phyloP scores from a whole-genome alignment of 2,113 vertebrate species.

The Emydura subglobosa region DNA sequence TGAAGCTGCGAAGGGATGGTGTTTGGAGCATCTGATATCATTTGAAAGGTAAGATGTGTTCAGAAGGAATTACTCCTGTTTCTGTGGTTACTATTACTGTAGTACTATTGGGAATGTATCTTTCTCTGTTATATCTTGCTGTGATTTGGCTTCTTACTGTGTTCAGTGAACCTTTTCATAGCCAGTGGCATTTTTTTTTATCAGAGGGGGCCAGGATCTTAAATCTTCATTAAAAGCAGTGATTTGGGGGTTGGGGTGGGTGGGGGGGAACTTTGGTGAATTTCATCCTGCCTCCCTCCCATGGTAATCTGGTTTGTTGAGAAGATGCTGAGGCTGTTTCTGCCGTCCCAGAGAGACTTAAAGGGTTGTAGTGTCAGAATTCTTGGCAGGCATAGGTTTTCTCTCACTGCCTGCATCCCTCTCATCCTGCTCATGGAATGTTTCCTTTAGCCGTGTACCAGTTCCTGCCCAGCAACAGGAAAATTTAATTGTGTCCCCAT shows the following conservation, averaged over 20 bases:
- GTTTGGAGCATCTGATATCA: accelerated
- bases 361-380: background rate
- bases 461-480: background rate
- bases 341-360: accelerated
- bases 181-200: background rate
- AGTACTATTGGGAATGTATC: background rate
- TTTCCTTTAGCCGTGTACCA: background rate
- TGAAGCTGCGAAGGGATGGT: accelerated
- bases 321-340: background rate
- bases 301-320: background rate
- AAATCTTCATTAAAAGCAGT: background rate
- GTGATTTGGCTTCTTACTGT: background rate
- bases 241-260: too few species aligned
- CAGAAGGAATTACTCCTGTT: background rate
- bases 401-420: background rate
- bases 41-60: background rate
- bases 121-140: background rate
- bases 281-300: background rate
- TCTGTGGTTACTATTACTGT: background rate
- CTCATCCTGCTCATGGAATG: background rate
- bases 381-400: background rate
- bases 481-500: background rate
- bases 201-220: background rate
- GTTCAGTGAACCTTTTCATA: background rate
- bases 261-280: accelerated